A percentile compares a stretch with the other conserved stretches of the same genome.
These are phyloP conservation scores for Brachypalpus laphriformis DNA, from an alignment of 2,888 invertebrate genomes.

Conservation along the genomic window DNA sequence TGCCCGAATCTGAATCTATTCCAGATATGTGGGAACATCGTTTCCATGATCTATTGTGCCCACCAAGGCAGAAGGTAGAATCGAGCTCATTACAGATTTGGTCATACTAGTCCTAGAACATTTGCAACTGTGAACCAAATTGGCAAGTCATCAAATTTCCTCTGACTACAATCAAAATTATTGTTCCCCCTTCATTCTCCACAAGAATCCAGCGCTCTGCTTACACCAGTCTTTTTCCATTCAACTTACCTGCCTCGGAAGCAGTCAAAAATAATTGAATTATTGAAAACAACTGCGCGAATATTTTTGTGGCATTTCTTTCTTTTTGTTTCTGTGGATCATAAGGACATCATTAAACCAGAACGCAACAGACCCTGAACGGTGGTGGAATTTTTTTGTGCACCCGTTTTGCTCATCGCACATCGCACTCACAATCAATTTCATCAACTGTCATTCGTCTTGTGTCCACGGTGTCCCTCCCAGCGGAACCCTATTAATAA, in stretches of 20 bases:
- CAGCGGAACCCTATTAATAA: constrained; percentile 58
- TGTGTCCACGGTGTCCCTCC: constrained; percentile 42
- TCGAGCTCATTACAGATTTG: too few relatives aligned
- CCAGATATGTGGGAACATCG: too few relatives aligned
- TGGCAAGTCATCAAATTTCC: too few relatives aligned
- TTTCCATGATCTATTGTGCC: too few relatives aligned
- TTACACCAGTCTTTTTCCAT: constrained; percentile 34
- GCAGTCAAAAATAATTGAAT: constrained; percentile 72
- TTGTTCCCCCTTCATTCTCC: not conserved
- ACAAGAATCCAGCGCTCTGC: not conserved
- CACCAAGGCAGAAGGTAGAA: too few relatives aligned
- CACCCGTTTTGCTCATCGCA: constrained; percentile 48
- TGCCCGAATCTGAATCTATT: too few relatives aligned
- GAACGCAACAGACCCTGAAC: constrained; percentile 61
- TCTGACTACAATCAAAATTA: too few relatives aligned
- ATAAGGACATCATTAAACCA: constrained; percentile 73
- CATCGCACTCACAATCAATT: constrained; percentile 73
- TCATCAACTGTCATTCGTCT: constrained; percentile 73
- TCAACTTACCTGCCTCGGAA: constrained; percentile 59
- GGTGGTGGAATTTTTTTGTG: constrained; percentile 23
- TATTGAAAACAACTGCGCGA: constrained; percentile 72
- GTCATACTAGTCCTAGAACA: too few relatives aligned
- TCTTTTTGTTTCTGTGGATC: not conserved
- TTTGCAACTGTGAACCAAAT: too few relatives aligned
- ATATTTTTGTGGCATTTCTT: constrained; percentile 58